These are phyloP conservation scores for Chaenogobius annularis DNA, from an alignment of 2,113 vertebrate species.

Conservation along the genomic window DNA sequence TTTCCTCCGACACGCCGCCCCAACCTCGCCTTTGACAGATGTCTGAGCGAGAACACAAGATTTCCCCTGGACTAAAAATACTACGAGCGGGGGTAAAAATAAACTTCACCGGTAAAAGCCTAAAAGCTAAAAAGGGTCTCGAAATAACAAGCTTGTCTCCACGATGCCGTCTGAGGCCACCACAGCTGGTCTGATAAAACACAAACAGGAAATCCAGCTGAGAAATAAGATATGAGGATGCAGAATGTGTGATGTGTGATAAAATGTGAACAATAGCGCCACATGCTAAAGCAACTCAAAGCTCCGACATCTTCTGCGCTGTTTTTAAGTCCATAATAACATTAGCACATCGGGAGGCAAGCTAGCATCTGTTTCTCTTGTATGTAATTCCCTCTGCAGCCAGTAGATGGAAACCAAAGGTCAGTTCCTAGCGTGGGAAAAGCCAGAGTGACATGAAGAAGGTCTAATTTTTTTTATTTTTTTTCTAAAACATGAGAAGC, in stretches of 20 bases:
- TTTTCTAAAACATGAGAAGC: too few relatives aligned
- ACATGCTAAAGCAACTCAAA: neutral
- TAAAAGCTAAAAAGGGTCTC: too few relatives aligned
- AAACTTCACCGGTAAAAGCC: too few relatives aligned
- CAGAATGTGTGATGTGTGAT: neutral
- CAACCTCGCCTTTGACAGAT: slow-evolving; percentile 28
- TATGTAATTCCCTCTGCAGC: too few relatives aligned
- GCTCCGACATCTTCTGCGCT: too few relatives aligned
- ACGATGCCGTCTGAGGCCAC: slow-evolving; percentile 2
- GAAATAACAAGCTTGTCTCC: slow-evolving; percentile 7
- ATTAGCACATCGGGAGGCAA: too few relatives aligned
- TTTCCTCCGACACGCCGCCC: slow-evolving; percentile 35
- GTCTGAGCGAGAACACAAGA: slow-evolving; percentile 34
- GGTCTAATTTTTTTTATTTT: too few relatives aligned
- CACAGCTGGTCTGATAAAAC: slow-evolving; percentile 8
- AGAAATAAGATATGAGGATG: neutral
- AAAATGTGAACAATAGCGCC: neutral
- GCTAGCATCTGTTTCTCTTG: too few relatives aligned
- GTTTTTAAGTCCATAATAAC: too few relatives aligned
- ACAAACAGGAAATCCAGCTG: slow-evolving; percentile 19
- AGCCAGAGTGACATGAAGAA: too few relatives aligned
- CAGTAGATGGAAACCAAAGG: too few relatives aligned
- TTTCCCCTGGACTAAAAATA: neutral
- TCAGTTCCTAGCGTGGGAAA: too few relatives aligned
- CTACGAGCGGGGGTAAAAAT: slow-evolving; percentile 4